These are phyloP conservation scores for Argyra leucocephala DNA, from an alignment of 2,888 invertebrate genomes.

Conservation along the genomic window DNA sequence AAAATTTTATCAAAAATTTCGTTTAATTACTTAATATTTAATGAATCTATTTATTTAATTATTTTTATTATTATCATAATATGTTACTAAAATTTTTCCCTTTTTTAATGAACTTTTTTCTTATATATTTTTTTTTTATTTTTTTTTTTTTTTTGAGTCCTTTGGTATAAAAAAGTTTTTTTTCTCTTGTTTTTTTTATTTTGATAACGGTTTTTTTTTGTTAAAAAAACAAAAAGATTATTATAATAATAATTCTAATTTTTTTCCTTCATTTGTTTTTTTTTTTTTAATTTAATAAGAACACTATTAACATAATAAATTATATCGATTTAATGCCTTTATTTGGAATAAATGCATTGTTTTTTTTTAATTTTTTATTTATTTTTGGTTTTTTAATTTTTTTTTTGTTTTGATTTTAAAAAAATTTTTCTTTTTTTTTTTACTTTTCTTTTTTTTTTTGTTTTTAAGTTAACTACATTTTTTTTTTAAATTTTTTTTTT, in stretches of 20 bases:
- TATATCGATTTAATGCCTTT: slow-evolving; percentile 9
- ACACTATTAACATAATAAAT: slow-evolving; percentile 13
- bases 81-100: neutral
- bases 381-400: neutral
- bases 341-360: slow-evolving; percentile 12
- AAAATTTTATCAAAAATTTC: neutral
- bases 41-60: neutral
- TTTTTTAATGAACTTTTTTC: slow-evolving; percentile 1
- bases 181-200: neutral
- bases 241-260: neutral
- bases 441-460: neutral
- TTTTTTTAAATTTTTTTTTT: slow-evolving; percentile 7
- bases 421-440: slow-evolving; percentile 2
- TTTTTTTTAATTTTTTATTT: slow-evolving; percentile 8
- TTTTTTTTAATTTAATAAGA: neutral
- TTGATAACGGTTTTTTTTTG: neutral
- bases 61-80: neutral
- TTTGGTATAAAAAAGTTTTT: slow-evolving; percentile 10
- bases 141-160: neutral
- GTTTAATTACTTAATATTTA: neutral
- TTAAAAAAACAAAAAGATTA: neutral
- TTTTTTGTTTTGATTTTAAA: slow-evolving; percentile 9
- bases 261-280: neutral
- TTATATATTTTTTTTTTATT: neutral
- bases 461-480: slow-evolving; percentile 5